Conservation (phyloP, 92 coral and sea anemone genomes). For the Isaurus tuberculatus region DNA sequence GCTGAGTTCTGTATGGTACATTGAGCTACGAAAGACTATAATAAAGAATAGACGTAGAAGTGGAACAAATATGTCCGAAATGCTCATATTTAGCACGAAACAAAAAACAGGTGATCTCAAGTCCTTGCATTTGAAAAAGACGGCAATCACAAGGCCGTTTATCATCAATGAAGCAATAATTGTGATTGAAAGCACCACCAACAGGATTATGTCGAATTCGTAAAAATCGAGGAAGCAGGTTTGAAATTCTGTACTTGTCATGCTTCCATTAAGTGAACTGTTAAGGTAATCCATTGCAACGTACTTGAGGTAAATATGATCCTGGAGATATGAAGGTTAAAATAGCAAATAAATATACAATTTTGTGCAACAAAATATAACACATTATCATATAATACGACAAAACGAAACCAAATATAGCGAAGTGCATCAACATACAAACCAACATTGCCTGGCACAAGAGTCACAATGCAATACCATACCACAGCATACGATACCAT, state of each 20-base stretch:
- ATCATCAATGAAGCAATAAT: constrained; percentile 10
- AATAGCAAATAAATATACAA: background rate
- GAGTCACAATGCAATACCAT: too few species aligned
- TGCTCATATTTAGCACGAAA: constrained; percentile 34
- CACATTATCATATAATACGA: too few species aligned
- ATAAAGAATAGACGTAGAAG: background rate
- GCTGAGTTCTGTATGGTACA: constrained; percentile 10
- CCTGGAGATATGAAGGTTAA: background rate
- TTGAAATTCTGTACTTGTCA: background rate
- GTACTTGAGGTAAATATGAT: background rate
- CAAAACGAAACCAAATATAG: too few species aligned
- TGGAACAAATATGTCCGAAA: constrained; percentile 30
- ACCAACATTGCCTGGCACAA: too few species aligned
- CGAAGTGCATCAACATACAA: too few species aligned
- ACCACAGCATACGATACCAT: too few species aligned
- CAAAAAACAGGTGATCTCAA: constrained; percentile 27
- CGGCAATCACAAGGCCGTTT: constrained; percentile 21
- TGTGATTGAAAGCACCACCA: background rate
- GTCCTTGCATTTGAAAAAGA: constrained; percentile 23
- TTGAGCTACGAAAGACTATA: constrained; percentile 3
- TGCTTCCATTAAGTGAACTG: constrained; percentile 13
- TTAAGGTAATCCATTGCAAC: constrained; percentile 10
- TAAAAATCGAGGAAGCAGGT: background rate
- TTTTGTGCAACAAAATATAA: background rate
- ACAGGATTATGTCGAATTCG: background rate